Percentiles rank a stretch among this genome's conserved stretches.
These are phyloP conservation scores for Girardinus metallicus DNA, from an alignment of 2,797 vertebrate species.

Conservation along the genomic window DNA sequence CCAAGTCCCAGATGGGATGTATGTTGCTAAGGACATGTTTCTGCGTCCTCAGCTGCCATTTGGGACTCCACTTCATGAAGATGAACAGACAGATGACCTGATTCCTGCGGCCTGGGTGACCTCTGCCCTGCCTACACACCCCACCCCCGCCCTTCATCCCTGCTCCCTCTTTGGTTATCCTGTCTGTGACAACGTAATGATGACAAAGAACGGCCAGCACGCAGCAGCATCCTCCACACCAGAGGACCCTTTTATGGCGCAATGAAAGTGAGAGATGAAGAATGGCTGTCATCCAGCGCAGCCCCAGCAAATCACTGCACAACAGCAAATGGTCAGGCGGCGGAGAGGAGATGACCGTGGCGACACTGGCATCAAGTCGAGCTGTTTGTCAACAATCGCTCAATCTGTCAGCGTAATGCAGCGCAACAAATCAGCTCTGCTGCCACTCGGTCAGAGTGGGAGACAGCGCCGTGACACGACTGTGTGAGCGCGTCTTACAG, in stretches of 20 bases:
- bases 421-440: slow-evolving; percentile 57
- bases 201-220: slow-evolving; percentile 80
- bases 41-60: slow-evolving; percentile 58
- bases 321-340: slow-evolving; percentile 47
- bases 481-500: slow-evolving; percentile 21
- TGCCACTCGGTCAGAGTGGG: slow-evolving; percentile 31
- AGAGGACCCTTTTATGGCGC: slow-evolving; percentile 74
- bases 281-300: slow-evolving; percentile 60
- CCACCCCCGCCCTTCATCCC: slow-evolving; percentile 32
- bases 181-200: slow-evolving; percentile 76
- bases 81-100: slow-evolving; percentile 77
- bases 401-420: slow-evolving; percentile 74
- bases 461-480: slow-evolving; percentile 32
- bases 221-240: slow-evolving; percentile 65
- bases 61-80: slow-evolving; percentile 71
- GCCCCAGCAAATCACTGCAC: slow-evolving; percentile 71
- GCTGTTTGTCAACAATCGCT: slow-evolving; percentile 80
- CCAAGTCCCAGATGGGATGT: slow-evolving; percentile 26
- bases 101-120: slow-evolving; percentile 65
- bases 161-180: slow-evolving; percentile 63
- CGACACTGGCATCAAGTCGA: slow-evolving; percentile 60
- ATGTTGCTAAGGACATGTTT: slow-evolving; percentile 18
- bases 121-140: slow-evolving; percentile 52
- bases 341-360: slow-evolving; percentile 49
- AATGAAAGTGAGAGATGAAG: slow-evolving; percentile 83